A percentile compares a stretch with the other conserved stretches of the same genome.
Evolutionary conservation across 2,888 invertebrate species (phyloP).

Genomic region (Calliphora vomitoria): DNA sequence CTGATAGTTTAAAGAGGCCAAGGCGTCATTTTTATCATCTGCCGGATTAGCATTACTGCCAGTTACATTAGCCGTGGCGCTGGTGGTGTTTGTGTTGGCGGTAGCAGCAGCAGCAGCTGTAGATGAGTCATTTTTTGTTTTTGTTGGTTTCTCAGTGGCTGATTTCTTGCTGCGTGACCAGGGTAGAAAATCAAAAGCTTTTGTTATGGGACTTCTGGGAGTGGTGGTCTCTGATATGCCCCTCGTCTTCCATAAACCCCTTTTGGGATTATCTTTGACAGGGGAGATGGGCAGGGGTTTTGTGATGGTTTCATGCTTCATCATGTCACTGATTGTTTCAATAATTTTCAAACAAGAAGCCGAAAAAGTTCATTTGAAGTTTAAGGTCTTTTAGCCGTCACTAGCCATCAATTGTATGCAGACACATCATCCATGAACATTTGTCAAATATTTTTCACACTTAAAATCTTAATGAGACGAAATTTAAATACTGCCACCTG

Average conservation of each 20-base stretch:
- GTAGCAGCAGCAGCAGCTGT: background rate
- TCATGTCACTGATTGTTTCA: constrained; percentile 69
- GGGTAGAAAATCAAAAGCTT: constrained; percentile 84
- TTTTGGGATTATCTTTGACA: constrained; percentile 51
- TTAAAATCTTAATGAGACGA: background rate
- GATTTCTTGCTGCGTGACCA: constrained; percentile 81
- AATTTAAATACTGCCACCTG: constrained; percentile 37
- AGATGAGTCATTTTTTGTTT: constrained; percentile 39
- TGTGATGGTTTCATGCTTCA: constrained; percentile 79
- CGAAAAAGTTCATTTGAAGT: constrained; percentile 46
- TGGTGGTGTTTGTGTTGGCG: background rate
- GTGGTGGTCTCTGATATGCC: constrained; percentile 65
- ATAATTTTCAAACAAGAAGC: background rate
- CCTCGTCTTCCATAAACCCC: constrained; percentile 73
- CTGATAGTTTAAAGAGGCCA: constrained; percentile 78
- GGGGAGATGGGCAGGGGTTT: constrained; percentile 75
- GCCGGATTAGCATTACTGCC: background rate
- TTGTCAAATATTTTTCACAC: constrained; percentile 48
- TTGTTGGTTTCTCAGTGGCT: constrained; percentile 48
- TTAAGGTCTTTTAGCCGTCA: constrained; percentile 38
- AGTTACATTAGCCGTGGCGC: background rate
- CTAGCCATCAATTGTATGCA: constrained; percentile 7
- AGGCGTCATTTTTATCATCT: constrained; percentile 74
- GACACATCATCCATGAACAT: constrained; percentile 32
- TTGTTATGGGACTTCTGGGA: constrained; percentile 82